A percentile compares a stretch with the other conserved stretches of the same genome.
These are phyloP conservation scores for Dusona sp. DNA, from an alignment of 2,888 invertebrate genomes.

Conservation along the genomic window DNA sequence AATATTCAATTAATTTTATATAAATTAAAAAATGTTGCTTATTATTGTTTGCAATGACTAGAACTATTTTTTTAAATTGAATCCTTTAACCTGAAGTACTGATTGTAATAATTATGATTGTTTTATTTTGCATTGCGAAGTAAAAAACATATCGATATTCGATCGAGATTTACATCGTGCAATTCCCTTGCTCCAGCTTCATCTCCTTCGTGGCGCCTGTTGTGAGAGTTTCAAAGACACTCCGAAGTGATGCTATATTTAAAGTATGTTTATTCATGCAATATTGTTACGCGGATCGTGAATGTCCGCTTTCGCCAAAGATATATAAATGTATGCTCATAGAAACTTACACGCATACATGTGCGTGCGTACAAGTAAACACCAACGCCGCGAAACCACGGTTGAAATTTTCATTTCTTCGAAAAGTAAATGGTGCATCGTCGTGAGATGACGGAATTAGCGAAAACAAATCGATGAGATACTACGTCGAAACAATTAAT, in stretches of 20 bases:
- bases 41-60: neutral
- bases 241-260: slow-evolving; percentile 50
- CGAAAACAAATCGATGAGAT: slow-evolving; percentile 2
- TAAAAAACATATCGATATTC: neutral
- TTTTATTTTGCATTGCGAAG: neutral
- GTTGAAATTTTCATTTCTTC: slow-evolving; percentile 57
- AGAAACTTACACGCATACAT: neutral
- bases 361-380: neutral
- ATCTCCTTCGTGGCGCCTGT: neutral
- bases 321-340: no score
- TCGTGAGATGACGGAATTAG: slow-evolving; percentile 5
- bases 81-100: neutral
- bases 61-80: neutral
- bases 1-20: no score
- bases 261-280: slow-evolving; percentile 49
- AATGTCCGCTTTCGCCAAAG: neutral
- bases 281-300: slow-evolving; percentile 40
- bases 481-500: slow-evolving; percentile 30
- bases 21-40: no score
- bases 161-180: neutral
- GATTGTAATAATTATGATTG: neutral
- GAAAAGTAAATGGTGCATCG: slow-evolving; percentile 22
- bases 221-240: slow-evolving; percentile 10
- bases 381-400: slow-evolving; percentile 8
- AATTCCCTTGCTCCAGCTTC: neutral